Conservation (phyloP, 1,140 invertebrate species). For the Caerostris extrusa region DNA sequence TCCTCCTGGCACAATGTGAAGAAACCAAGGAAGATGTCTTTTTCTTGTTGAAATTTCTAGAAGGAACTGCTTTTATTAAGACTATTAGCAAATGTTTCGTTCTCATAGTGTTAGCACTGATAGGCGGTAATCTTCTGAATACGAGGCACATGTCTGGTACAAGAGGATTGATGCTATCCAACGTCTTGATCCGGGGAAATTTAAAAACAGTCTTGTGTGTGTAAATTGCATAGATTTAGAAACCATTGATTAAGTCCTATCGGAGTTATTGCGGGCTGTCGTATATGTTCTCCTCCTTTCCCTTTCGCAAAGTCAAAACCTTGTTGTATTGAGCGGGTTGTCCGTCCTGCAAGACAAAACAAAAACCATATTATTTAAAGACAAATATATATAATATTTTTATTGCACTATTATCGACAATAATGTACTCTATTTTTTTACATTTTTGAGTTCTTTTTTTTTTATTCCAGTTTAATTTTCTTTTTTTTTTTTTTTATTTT, state of each 20-base stretch:
- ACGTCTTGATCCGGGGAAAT: neutral
- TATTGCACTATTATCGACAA: too few species aligned
- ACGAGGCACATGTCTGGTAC: neutral
- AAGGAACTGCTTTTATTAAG: neutral
- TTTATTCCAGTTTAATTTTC: too few species aligned
- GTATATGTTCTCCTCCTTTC: slow-evolving; percentile 65
- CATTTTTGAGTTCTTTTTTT: too few species aligned
- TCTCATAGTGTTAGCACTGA: neutral
- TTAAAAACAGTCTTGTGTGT: neutral
- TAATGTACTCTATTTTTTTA: too few species aligned
- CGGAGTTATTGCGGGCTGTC: slow-evolving; percentile 41
- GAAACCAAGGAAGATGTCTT: too few species aligned
- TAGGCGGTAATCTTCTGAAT: neutral
- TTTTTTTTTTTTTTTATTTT: too few species aligned
- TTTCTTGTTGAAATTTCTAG: too few species aligned
- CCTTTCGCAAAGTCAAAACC: slow-evolving; percentile 43
- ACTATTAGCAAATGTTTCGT: neutral
- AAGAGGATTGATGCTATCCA: neutral
- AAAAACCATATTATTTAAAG: neutral
- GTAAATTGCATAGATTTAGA: slow-evolving; percentile 9
- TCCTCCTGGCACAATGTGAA: too few species aligned
- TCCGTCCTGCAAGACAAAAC: slow-evolving; percentile 48
- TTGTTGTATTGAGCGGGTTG: slow-evolving; percentile 52
- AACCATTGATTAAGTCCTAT: slow-evolving; percentile 4
- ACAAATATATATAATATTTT: too few species aligned